Conservation (phyloP, 2,888 invertebrate species). For the Melanophora roralis region DNA sequence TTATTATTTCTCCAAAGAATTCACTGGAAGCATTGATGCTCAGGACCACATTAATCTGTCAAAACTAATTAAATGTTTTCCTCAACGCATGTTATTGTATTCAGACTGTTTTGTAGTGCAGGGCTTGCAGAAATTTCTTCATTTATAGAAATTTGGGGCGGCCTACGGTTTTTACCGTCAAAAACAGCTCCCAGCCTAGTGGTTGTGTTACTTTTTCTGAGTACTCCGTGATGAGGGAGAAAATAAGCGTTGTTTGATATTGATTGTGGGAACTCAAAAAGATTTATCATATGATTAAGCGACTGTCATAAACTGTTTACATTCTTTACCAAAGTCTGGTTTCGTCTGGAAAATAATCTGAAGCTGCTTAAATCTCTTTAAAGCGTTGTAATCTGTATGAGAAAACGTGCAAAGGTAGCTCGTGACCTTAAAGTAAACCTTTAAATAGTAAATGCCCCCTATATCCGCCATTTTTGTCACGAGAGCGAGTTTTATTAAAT, state of each 20-base stretch:
- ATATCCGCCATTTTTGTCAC: background rate
- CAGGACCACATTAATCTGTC: slow-evolving; percentile 18
- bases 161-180: background rate
- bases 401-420: slow-evolving; percentile 12
- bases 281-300: slow-evolving; percentile 17
- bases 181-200: slow-evolving; percentile 16
- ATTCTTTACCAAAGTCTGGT: slow-evolving; percentile 8
- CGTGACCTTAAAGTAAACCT: background rate
- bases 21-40: background rate
- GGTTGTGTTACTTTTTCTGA: slow-evolving; percentile 34
- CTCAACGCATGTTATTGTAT: too few species aligned
- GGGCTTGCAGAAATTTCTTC: slow-evolving; percentile 24
- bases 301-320: slow-evolving; percentile 9
- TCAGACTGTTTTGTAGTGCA: slow-evolving; percentile 20
- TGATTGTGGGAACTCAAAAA: slow-evolving; percentile 35
- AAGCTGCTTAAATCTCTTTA: slow-evolving; percentile 14
- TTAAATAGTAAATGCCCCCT: slow-evolving; percentile 28
- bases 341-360: slow-evolving; percentile 1
- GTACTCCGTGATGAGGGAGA: slow-evolving; percentile 27
- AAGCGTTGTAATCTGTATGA: slow-evolving; percentile 18
- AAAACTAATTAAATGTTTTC: too few species aligned
- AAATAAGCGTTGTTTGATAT: slow-evolving; percentile 34
- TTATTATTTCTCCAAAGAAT: background rate
- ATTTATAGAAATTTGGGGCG: slow-evolving; percentile 2
- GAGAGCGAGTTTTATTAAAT: slow-evolving; percentile 4